Conservation (phyloP, 1,140 invertebrate genomes). For the Drosophila pallidifrons region DNA sequence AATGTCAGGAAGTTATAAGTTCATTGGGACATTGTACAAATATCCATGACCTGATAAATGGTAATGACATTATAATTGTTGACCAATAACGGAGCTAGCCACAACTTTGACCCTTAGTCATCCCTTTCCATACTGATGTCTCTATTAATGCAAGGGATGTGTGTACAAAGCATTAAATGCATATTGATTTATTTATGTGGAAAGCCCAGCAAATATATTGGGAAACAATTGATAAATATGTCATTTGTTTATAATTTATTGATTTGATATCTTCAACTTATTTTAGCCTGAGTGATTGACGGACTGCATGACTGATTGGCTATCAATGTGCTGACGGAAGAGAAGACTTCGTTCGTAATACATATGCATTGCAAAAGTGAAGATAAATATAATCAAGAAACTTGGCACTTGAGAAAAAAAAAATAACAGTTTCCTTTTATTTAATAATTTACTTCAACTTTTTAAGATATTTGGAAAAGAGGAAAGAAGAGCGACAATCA, state of each 20-base stretch:
- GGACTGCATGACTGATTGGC: not conserved
- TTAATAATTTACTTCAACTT: not conserved
- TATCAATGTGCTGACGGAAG: not conserved
- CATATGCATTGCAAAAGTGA: not conserved
- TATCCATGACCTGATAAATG: conserved; percentile 1
- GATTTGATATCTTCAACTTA: not conserved
- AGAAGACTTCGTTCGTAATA: not conserved
- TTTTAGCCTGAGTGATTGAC: not conserved
- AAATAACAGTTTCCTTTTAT: not conserved
- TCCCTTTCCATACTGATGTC: not conserved
- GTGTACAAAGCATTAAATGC: not conserved
- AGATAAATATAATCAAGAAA: not conserved
- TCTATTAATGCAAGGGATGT: not conserved
- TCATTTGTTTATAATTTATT: conserved; percentile 12
- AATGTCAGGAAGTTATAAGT: too few relatives aligned
- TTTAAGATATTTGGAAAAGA: not conserved
- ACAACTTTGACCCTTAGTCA: not conserved
- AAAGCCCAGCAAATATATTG: not conserved
- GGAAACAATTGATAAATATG: conserved; percentile 11
- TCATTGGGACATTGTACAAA: not conserved
- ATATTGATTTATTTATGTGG: conserved; percentile 9
- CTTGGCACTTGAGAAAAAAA: not conserved
- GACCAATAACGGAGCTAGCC: not conserved
- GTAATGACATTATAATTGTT: conserved; percentile 11
- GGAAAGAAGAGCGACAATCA: conserved; percentile 8